A percentile compares a stretch with the other conserved stretches of the same genome.
Conservation (phyloP, 2,888 invertebrate genomes). For the Pyrrhia umbra region DNA sequence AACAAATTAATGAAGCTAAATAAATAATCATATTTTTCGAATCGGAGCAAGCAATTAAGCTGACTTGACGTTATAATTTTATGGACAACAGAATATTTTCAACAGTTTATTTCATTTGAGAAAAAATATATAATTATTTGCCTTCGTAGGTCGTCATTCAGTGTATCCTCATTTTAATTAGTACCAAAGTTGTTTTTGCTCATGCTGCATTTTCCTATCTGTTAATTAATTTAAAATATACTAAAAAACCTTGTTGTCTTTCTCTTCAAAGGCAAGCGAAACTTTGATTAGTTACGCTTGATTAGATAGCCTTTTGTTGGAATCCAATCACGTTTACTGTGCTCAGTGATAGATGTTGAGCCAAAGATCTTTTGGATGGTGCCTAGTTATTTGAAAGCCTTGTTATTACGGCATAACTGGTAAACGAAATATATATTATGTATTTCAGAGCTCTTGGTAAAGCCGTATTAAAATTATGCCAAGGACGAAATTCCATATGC, state of each 20-base stretch:
- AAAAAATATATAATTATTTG: slow-evolving; percentile 8
- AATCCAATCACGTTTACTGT: slow-evolving; percentile 55
- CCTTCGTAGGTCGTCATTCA: slow-evolving; percentile 10
- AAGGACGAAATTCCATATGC: background rate
- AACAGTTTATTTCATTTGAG: slow-evolving; percentile 12
- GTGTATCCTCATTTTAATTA: slow-evolving; percentile 29
- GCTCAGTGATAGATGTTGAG: slow-evolving; percentile 47
- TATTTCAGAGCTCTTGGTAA: slow-evolving; percentile 15
- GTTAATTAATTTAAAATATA: slow-evolving; percentile 34
- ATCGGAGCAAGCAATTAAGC: slow-evolving; percentile 28
- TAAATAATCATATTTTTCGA: background rate
- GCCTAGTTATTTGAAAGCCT: slow-evolving; percentile 31
- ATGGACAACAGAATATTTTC: slow-evolving; percentile 17
- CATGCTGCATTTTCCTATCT: slow-evolving; percentile 17
- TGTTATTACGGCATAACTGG: slow-evolving; percentile 31
- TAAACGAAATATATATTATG: slow-evolving; percentile 28
- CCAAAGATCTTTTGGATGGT: slow-evolving; percentile 21
- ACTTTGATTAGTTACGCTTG: slow-evolving; percentile 55
- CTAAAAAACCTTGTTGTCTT: slow-evolving; percentile 27
- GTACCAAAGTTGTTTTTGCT: slow-evolving; percentile 30
- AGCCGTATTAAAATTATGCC: too few relatives aligned
- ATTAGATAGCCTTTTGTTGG: slow-evolving; percentile 54
- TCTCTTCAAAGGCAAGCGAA: slow-evolving; percentile 49
- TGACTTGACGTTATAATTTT: slow-evolving; percentile 18
- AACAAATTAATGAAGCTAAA: background rate